A percentile compares a stretch with the other conserved stretches of the same genome.
Evolutionary conservation across 2,797 vertebrate species (phyloP).

Genomic region (Chelon auratus): DNA sequence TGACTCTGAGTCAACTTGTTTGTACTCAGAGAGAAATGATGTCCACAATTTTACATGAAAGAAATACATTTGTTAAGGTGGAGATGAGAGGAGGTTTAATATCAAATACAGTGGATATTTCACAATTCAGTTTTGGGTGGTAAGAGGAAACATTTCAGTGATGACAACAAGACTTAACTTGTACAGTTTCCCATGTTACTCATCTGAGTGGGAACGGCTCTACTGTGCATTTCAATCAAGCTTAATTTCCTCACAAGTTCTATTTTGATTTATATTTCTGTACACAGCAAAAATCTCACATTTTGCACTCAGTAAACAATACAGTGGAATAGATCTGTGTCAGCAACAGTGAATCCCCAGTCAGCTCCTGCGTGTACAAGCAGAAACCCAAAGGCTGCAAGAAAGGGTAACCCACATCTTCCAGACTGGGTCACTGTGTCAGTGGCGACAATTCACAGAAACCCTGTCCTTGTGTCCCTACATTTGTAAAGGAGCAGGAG

Average conservation of each 20-base stretch:
- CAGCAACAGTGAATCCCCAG: slow-evolving; percentile 45
- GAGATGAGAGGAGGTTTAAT: not conserved
- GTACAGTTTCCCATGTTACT: not conserved
- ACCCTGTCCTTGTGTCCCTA: slow-evolving; percentile 28
- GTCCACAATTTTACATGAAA: not conserved
- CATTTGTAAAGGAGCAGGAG: not conserved
- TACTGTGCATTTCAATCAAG: not conserved
- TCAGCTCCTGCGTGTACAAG: slow-evolving; percentile 42
- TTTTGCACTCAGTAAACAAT: slow-evolving; percentile 18
- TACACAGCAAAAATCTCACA: not conserved
- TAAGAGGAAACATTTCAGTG: not conserved
- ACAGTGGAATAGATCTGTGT: slow-evolving; percentile 23
- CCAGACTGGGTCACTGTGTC: slow-evolving; percentile 79
- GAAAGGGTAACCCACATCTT: slow-evolving; percentile 70
- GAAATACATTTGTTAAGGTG: not conserved
- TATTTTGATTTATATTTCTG: not conserved
- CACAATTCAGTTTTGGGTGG: not conserved
- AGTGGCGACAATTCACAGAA: slow-evolving; percentile 51
- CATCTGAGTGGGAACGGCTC: not conserved
- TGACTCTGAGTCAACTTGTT: slow-evolving; percentile 6
- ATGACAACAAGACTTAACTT: not conserved
- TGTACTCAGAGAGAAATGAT: slow-evolving; percentile 10
- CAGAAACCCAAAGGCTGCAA: slow-evolving; percentile 49
- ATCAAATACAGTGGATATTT: not conserved
- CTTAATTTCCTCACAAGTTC: not conserved